Percentiles rank a stretch among this genome's conserved stretches.
Evolutionary conservation across 1,140 invertebrate genomes (phyloP).

Genomic region (Philopotamus ludificatus): DNA sequence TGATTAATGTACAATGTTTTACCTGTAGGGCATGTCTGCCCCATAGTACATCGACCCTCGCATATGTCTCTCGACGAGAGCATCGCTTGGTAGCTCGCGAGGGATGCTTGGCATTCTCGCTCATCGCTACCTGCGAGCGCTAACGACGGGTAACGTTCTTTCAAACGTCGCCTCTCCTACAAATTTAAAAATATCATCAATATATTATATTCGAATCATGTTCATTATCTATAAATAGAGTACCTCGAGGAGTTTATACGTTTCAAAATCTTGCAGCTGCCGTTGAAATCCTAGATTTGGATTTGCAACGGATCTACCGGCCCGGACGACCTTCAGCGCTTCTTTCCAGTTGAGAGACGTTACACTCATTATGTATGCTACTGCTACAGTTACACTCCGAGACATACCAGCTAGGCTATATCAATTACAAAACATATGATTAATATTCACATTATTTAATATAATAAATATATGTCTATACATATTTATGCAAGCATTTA

Average conservation of each 20-base stretch:
- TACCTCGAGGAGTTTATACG: constrained; percentile 77
- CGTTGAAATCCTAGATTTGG: constrained; percentile 94
- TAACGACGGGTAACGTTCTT: constrained; percentile 78
- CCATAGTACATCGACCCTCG: constrained; percentile 80
- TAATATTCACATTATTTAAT: constrained; percentile 28
- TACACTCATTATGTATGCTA: constrained; percentile 93
- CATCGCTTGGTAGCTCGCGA: constrained; percentile 79
- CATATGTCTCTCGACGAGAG: constrained; percentile 76
- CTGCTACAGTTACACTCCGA: constrained; percentile 89
- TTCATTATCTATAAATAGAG: background rate
- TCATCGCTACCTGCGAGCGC: constrained; percentile 73
- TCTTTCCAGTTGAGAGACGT: constrained; percentile 91
- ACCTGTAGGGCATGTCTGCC: constrained; percentile 81
- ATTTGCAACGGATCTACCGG: constrained; percentile 87
- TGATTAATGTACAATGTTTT: too few relatives aligned
- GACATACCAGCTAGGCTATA: constrained; percentile 93
- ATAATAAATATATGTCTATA: background rate
- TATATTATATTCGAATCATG: background rate
- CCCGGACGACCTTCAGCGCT: constrained; percentile 87
- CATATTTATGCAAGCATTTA: too few relatives aligned
- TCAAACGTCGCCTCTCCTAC: constrained; percentile 78
- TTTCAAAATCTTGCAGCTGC: constrained; percentile 91
- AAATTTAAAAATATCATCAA: constrained; percentile 36
- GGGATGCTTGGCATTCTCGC: constrained; percentile 70
- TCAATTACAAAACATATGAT: background rate